phyloP scores from a whole-genome alignment of 35 echinoderm and acorn worm genomes.

The Nesometra sesokonis region DNA sequence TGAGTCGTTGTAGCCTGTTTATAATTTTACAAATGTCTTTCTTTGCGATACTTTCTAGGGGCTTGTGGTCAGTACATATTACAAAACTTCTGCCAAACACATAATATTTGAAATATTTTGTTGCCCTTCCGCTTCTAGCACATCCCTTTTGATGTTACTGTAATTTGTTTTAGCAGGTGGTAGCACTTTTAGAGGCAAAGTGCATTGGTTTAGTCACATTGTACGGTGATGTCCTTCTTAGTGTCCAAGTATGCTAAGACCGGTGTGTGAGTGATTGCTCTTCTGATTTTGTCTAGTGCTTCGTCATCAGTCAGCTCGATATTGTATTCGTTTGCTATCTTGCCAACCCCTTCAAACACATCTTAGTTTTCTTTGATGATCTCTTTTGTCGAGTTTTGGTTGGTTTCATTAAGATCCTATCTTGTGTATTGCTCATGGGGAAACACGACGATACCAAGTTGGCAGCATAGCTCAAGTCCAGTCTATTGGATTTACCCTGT shows the following conservation, averaged over 20 bases:
- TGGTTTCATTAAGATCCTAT: background rate
- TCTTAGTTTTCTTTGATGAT: conserved; percentile 17
- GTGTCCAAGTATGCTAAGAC: background rate
- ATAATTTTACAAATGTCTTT: conserved; percentile 22
- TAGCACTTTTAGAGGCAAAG: conserved; percentile 1
- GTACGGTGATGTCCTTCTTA: background rate
- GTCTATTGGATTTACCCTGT: no score
- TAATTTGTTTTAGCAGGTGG: conserved; percentile 10
- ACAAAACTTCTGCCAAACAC: conserved; percentile 1
- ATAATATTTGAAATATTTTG: conserved; percentile 21
- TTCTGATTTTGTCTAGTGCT: background rate
- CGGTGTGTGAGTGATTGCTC: background rate
- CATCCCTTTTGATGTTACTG: conserved; percentile 13
- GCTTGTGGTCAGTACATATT: conserved; percentile 24
- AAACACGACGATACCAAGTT: conserved; percentile 22
- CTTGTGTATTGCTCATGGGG: background rate
- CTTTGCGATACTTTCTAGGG: conserved; percentile 11
- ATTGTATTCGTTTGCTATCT: conserved; percentile 6
- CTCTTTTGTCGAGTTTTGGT: background rate
- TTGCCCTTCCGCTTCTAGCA: conserved; percentile 1
- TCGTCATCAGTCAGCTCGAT: conserved; percentile 18
- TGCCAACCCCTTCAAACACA: conserved; percentile 10
- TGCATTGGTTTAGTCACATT: conserved; percentile 8
- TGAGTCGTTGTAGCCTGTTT: conserved; percentile 19
- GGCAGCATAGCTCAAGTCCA: no score